Evolutionary conservation across 2,888 invertebrate species (phyloP).

Genomic region (Leptogaster cylindrica): DNA sequence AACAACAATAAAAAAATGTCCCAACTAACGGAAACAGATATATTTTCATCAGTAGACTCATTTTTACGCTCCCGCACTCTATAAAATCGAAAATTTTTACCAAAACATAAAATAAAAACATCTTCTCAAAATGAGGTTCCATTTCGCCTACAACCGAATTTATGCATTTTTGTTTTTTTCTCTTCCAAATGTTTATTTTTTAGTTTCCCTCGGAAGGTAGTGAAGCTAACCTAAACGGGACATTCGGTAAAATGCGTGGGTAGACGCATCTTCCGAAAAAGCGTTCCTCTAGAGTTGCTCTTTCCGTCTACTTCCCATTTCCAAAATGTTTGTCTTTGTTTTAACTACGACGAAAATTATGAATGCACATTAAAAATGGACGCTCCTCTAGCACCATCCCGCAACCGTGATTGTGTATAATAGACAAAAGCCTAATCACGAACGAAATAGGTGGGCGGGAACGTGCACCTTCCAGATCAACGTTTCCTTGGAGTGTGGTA

Average conservation of each 20-base stretch:
- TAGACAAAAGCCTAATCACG: slow-evolving; percentile 20
- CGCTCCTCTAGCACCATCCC: neutral
- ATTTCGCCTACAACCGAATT: neutral
- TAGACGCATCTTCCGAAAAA: slow-evolving; percentile 24
- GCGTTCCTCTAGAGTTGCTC: neutral
- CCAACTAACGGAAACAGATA: no score
- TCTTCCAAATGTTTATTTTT: slow-evolving; percentile 1
- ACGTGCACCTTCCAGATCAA: slow-evolving; percentile 13
- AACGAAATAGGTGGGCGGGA: neutral
- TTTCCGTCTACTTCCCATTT: neutral
- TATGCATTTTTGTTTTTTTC: neutral
- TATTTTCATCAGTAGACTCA: no score
- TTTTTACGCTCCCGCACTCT: neutral
- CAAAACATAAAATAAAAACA: no score
- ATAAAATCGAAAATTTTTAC: neutral
- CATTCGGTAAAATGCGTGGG: slow-evolving; percentile 16
- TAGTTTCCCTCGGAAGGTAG: neutral
- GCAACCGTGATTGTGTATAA: slow-evolving; percentile 1
- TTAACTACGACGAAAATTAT: neutral
- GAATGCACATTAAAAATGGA: slow-evolving; percentile 17
- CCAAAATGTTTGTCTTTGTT: slow-evolving; percentile 2
- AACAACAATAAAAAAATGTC: no score
- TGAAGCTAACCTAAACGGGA: slow-evolving; percentile 2
- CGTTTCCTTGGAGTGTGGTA: neutral
- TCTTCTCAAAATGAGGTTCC: neutral